Base-by-base conservation (phyloP, 1,140 invertebrate genomes). In the Drosophila aff. region DNA sequence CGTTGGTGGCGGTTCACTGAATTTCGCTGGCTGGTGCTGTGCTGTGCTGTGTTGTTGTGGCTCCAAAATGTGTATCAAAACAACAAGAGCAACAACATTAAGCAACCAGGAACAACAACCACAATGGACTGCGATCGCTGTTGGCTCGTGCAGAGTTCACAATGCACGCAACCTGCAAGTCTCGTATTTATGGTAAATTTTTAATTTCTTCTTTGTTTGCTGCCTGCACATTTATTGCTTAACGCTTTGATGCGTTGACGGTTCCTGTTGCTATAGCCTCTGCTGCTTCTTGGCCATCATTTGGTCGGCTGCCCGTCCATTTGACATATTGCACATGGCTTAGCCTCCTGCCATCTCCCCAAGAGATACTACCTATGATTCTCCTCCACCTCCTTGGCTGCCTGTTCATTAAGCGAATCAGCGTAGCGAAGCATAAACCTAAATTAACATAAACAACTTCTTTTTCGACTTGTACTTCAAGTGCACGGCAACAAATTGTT, bases 381-480 rank as follows among this genome's bases (percentile, higher is more conserved):
- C 36, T 49, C 38, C 43, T 18, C n/a, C 36, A 18, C 28, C 40
- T 44, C 18, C n/a, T 46, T 13, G 23, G 59, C 76, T 18, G 63
- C 26, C 60, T 84, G 85, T 90, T 90, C 86, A 89, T 89, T 90
- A 89, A 91, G 81, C 86, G 85, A 91, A 82, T 89, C 85, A 90
- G 76, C 85, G 75, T 85, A 90, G 81, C 85, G 85, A 90, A 89
- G 81, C 85, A 89, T 81, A 85, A 85, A 85, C 71, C 65, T 76
- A 85, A 89, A 89, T 89, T 89, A 89, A 85, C 84, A 89, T 89
- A 89, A 89, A 81, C 85, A 90, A 89, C 84, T 89, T 89, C 81
- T 89, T 90, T 81, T 81, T 78, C 52, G 63, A 89, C 84, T 81
- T 81, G 67, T 81, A 52, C 43, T 57, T 23, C 38, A 40, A 38